Conservation (phyloP, 2,797 vertebrate genomes). For the Bovichtus variegatus region DNA sequence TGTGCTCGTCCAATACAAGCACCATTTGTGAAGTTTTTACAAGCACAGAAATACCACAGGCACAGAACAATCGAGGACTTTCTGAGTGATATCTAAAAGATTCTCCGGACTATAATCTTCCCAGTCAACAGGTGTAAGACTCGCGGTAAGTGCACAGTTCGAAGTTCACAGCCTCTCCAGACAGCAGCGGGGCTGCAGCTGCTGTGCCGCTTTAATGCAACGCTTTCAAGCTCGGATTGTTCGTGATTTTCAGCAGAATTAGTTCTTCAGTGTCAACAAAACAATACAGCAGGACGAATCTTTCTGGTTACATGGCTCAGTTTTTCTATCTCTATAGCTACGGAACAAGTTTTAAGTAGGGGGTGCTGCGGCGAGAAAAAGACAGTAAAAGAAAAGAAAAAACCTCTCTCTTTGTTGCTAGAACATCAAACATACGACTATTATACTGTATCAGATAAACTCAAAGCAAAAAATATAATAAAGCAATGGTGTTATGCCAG, state of each 20-base stretch:
- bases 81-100: constrained; percentile 2
- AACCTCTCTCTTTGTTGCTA: not conserved
- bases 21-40: not conserved
- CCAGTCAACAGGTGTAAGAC: constrained; percentile 19
- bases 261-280: constrained; percentile 6
- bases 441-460: not conserved
- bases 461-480: not conserved
- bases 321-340: not conserved
- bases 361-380: not conserved
- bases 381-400: not conserved
- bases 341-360: not conserved
- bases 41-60: not conserved
- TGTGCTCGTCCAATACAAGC: not conserved
- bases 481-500: not conserved
- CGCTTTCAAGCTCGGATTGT: constrained; percentile 20
- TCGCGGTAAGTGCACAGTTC: constrained; percentile 15
- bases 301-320: not conserved
- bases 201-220: not conserved
- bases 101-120: not conserved
- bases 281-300: not conserved
- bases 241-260: constrained; percentile 14
- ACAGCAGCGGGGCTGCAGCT: constrained; percentile 4
- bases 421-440: not conserved
- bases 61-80: constrained; percentile 2
- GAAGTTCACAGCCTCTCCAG: constrained; percentile 21